These are phyloP conservation scores for Griposia aprilina DNA, from an alignment of 2,888 invertebrate species.

Conservation along the genomic window DNA sequence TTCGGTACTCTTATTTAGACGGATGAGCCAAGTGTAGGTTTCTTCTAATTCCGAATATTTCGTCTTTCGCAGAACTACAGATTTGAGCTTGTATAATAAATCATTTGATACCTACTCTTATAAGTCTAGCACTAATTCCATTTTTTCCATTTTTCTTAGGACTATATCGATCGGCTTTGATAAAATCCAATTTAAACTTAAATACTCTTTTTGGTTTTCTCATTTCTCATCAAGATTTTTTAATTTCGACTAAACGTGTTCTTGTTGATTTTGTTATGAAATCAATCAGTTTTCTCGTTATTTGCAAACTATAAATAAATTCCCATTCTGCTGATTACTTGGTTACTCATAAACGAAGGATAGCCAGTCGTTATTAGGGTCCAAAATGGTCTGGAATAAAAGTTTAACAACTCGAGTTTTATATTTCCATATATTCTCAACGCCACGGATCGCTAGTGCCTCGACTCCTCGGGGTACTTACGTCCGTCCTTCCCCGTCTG, in stretches of 20 bases:
- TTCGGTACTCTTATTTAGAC: background rate
- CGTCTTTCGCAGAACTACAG: background rate
- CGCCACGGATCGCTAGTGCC: constrained; percentile 14
- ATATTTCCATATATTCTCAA: constrained; percentile 23
- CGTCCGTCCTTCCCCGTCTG: constrained; percentile 27
- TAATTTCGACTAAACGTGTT: background rate
- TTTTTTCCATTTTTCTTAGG: background rate
- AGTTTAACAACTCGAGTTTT: constrained; percentile 20
- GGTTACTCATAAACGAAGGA: background rate
- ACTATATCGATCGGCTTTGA: background rate
- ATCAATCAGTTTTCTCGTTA: background rate
- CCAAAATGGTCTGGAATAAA: constrained; percentile 21
- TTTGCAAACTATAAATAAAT: background rate
- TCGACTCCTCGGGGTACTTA: constrained; percentile 7
- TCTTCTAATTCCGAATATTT: background rate
- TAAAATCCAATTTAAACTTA: background rate
- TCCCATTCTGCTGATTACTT: background rate
- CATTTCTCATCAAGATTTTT: background rate
- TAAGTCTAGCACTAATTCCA: background rate
- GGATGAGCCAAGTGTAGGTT: background rate
- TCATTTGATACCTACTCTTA: background rate
- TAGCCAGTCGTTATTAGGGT: constrained; percentile 6
- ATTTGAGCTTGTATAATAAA: background rate
- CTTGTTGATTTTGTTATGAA: background rate
- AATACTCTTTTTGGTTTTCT: background rate